Conservation (phyloP, 2,797 vertebrate species). For the Triplophysa yarkandensis region DNA sequence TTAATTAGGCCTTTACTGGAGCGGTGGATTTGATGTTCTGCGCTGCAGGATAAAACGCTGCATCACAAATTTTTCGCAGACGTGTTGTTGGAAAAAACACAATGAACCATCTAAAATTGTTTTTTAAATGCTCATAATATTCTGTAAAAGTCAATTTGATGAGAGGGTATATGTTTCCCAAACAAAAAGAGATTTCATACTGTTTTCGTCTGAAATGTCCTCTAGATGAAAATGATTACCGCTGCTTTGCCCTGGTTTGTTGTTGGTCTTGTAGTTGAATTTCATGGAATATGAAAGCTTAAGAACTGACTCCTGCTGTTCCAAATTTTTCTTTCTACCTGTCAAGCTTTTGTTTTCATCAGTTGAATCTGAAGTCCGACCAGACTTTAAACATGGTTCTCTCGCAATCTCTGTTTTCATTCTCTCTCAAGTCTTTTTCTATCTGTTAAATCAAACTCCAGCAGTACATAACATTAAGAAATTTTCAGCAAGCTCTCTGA, state of each 20-base stretch:
- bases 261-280: slow-evolving; percentile 3
- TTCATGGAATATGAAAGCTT: background rate
- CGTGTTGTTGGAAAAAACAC: background rate
- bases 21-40: slow-evolving; percentile 54
- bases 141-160: slow-evolving; percentile 6
- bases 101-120: background rate
- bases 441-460: slow-evolving; percentile 23
- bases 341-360: slow-evolving; percentile 3
- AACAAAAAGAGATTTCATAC: slow-evolving; percentile 19
- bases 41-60: slow-evolving; percentile 22
- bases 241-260: slow-evolving; percentile 39
- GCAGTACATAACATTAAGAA: slow-evolving; percentile 30
- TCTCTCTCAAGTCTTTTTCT: slow-evolving; percentile 1
- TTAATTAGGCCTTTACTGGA: slow-evolving; percentile 57
- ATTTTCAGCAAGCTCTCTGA: slow-evolving; percentile 44
- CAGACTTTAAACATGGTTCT: slow-evolving; percentile 9
- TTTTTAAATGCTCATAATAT: background rate
- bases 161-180: slow-evolving; percentile 20
- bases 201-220: background rate
- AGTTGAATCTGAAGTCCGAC: background rate
- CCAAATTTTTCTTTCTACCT: slow-evolving; percentile 14
- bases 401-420: background rate
- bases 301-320: background rate
- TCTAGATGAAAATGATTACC: slow-evolving; percentile 20
- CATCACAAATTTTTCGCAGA: slow-evolving; percentile 25